Evolutionary conservation across 2,797 vertebrate genomes (phyloP).

Genomic region (Phrynocephalus vlangalii): DNA sequence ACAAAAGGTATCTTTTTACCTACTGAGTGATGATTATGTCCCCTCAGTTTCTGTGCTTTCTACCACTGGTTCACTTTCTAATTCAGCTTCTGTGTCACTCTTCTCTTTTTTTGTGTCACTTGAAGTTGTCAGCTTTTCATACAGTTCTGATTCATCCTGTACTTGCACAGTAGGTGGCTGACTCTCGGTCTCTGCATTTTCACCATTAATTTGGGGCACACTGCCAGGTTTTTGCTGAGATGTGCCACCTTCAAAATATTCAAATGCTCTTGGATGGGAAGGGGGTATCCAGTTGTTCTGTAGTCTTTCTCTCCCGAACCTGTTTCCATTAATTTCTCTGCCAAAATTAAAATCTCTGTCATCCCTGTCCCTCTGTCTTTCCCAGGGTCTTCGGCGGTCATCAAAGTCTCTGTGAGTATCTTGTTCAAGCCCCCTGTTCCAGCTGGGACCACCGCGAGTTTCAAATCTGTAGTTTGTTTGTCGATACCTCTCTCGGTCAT

Average conservation of each 20-base stretch:
- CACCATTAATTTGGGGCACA: constrained; percentile 87
- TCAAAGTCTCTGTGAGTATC: constrained; percentile 96
- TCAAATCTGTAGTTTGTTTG: constrained; percentile 93
- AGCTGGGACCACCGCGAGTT: constrained; percentile 84
- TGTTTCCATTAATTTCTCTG: constrained; percentile 93
- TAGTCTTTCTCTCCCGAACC: constrained; percentile 89
- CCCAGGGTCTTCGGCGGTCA: constrained; percentile 95
- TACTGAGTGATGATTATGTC: constrained; percentile 99
- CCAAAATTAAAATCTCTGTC: constrained; percentile 97
- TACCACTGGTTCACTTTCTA: constrained; percentile 98
- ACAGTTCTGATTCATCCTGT: constrained; percentile 81
- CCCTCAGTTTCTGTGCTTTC: constrained; percentile 99
- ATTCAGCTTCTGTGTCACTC: constrained; percentile 92
- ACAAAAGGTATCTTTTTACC: constrained; percentile 99
- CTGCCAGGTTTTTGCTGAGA: constrained; percentile 82
- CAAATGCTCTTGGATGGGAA: constrained; percentile 82
- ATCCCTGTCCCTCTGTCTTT: constrained; percentile 95
- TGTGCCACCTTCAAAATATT: constrained; percentile 83
- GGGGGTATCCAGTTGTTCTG: constrained; percentile 83
- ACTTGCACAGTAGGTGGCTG: constrained; percentile 78
- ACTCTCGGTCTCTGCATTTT: constrained; percentile 85
- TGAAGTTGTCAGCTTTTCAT: constrained; percentile 83
- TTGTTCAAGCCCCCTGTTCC: constrained; percentile 88
- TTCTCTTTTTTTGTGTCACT: constrained; percentile 91
- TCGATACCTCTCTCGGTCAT: constrained; percentile 86